phyloP scores from a whole-genome alignment of 1,140 invertebrate genomes.

The Monochamus saltuarius region DNA sequence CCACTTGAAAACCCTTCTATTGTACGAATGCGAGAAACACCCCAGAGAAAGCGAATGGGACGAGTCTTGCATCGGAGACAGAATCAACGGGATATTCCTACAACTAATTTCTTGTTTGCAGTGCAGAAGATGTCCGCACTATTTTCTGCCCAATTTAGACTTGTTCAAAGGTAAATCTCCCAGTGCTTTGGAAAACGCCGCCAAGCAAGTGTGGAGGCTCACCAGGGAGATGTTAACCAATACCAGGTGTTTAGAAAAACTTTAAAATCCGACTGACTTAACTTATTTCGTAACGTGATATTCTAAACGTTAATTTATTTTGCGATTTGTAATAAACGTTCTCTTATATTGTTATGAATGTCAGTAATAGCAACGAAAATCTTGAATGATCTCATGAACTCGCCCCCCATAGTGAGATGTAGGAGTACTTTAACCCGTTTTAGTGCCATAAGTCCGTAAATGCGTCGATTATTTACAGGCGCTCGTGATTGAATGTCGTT shows the following conservation, averaged over 20 bases:
- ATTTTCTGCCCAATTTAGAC: conserved; percentile 86
- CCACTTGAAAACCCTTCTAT: conserved; percentile 84
- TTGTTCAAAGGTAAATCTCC: conserved; percentile 87
- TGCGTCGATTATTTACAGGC: no score
- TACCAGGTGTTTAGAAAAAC: conserved; percentile 82
- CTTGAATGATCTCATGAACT: no score
- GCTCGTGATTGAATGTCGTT: no score
- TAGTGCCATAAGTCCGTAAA: no score
- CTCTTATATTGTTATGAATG: no score
- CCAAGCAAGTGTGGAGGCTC: conserved; percentile 89
- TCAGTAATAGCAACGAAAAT: no score
- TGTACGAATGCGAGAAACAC: conserved; percentile 96
- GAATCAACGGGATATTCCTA: conserved; percentile 93
- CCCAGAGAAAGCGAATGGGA: conserved; percentile 90
- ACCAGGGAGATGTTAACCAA: conserved; percentile 88
- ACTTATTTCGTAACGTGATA: no score
- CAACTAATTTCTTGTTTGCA: conserved; percentile 94
- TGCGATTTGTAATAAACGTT: no score
- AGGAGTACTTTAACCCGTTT: no score
- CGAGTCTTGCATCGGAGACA: conserved; percentile 82
- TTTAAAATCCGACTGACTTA: conserved; percentile 56
- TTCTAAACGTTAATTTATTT: no score
- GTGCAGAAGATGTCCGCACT: conserved; percentile 89
- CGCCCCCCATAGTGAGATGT: no score
- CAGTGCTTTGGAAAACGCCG: conserved; percentile 82